These are phyloP conservation scores for Cerastis leucographa DNA, from an alignment of 2,888 invertebrate genomes.

Conservation along the genomic window DNA sequence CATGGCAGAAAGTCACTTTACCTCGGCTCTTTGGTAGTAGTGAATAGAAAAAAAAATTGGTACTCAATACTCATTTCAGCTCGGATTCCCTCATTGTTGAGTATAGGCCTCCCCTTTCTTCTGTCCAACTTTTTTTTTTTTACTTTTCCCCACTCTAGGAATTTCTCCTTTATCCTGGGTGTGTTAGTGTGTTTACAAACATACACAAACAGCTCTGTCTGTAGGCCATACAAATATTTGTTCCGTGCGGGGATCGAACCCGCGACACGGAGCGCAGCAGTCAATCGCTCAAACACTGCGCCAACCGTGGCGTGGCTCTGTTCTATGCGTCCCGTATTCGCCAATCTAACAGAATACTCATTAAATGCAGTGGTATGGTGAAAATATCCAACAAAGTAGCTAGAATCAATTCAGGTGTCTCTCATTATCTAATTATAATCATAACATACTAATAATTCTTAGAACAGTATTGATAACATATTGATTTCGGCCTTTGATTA, in stretches of 20 bases:
- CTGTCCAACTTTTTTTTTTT: too few species aligned
- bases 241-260: too few species aligned
- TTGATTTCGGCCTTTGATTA: slow-evolving; percentile 3
- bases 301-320: too few species aligned
- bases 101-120: background rate
- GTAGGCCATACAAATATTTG: too few species aligned
- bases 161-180: too few species aligned
- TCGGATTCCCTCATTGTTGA: background rate
- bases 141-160: too few species aligned
- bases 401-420: background rate
- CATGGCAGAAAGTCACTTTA: background rate
- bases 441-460: background rate
- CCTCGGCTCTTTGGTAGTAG: background rate
- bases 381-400: background rate
- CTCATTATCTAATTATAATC: background rate
- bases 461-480: slow-evolving; percentile 6
- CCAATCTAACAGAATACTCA: background rate
- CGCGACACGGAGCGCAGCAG: too few species aligned
- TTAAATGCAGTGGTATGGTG: background rate
- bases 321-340: background rate
- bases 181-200: too few species aligned
- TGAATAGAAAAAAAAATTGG: background rate
- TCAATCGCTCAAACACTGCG: too few species aligned
- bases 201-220: too few species aligned
- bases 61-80: background rate